These are phyloP conservation scores for Hyposmocoma kahamanoa DNA, from an alignment of 1,140 invertebrate species.

Conservation along the genomic window DNA sequence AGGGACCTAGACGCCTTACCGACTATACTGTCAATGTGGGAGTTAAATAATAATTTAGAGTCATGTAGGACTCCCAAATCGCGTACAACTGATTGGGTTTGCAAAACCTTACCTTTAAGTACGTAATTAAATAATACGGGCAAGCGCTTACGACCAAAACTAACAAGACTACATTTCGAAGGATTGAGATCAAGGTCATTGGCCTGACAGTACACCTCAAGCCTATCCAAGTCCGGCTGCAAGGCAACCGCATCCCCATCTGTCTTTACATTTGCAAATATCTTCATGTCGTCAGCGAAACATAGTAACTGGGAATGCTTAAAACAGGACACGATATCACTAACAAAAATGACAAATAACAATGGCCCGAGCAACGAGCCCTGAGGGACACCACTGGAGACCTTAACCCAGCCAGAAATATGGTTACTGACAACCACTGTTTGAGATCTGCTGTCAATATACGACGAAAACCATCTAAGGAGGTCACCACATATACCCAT, in stretches of 20 bases:
- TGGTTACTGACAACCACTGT: conserved; percentile 19
- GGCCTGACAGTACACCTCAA: no score
- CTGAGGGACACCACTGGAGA: conserved; percentile 8
- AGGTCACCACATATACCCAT: conserved; percentile 9
- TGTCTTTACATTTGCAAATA: no score
- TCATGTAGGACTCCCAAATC: neutral
- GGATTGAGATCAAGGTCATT: no score
- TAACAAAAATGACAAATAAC: neutral
- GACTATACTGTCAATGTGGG: neutral
- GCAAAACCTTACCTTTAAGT: no score
- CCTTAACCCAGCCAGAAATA: conserved; percentile 4
- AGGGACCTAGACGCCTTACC: neutral
- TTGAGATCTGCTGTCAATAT: conserved; percentile 21
- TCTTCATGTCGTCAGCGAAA: no score
- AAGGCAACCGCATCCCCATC: no score
- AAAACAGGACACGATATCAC: no score
- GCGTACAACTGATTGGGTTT: neutral
- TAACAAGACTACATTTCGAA: no score
- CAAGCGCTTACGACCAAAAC: no score
- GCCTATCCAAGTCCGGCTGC: no score
- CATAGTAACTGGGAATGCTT: no score
- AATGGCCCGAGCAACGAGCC: conserved; percentile 2
- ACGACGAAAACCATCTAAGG: conserved; percentile 24
- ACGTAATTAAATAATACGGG: no score
- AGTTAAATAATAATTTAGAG: neutral